These are phyloP conservation scores for Drosophila ustulata DNA, from an alignment of 2,888 invertebrate genomes.

Conservation along the genomic window DNA sequence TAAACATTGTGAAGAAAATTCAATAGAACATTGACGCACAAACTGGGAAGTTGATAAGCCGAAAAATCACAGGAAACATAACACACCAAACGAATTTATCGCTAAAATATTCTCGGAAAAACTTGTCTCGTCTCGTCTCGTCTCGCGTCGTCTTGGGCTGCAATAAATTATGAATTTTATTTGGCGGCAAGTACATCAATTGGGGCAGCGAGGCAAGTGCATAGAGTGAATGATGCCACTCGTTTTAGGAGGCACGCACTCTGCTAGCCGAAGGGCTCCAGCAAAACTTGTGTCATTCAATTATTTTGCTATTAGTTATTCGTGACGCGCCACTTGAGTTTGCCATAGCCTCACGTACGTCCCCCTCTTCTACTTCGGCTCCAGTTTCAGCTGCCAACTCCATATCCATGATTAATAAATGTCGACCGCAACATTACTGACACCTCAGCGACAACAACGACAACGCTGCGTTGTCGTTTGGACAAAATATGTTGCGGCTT, in stretches of 20 bases:
- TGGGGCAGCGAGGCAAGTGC: neutral
- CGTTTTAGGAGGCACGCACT: constrained; percentile 3
- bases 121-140: neutral
- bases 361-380: constrained; percentile 4
- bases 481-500: constrained; percentile 62
- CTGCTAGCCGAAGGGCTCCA: constrained; percentile 13
- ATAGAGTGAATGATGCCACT: constrained; percentile 10
- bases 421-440: constrained; percentile 77
- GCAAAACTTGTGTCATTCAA: constrained; percentile 69
- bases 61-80: constrained; percentile 36
- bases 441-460: constrained; percentile 58
- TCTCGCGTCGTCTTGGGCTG: neutral
- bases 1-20: constrained; percentile 16
- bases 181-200: constrained; percentile 5
- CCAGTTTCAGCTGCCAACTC: constrained; percentile 44
- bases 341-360: constrained; percentile 56
- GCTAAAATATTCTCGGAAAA: constrained; percentile 18
- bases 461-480: constrained; percentile 30
- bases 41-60: constrained; percentile 13
- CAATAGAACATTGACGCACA: constrained; percentile 50
- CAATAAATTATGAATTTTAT: constrained; percentile 21
- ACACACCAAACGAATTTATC: constrained; percentile 43
- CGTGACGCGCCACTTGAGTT: constrained; percentile 65
- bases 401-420: constrained; percentile 73
- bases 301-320: constrained; percentile 72